Evolutionary conservation across 1,140 invertebrate species (phyloP).

Genomic region (Periplaneta americana): DNA sequence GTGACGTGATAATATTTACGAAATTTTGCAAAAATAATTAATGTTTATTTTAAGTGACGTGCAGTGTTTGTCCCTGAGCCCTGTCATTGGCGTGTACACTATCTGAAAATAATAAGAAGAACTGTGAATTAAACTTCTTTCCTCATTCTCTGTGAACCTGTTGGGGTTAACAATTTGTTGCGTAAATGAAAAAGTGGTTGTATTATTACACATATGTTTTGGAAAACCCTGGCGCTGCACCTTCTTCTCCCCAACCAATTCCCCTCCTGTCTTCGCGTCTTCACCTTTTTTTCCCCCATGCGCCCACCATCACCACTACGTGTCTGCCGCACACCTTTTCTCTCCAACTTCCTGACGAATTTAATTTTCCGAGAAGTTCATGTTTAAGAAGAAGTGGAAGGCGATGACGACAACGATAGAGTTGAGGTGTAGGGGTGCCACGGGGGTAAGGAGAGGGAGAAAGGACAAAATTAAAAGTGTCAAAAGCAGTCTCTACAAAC

Average conservation of each 20-base stretch:
- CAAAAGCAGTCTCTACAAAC: conserved; percentile 8
- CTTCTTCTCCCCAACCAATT: not conserved
- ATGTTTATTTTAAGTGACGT: no score
- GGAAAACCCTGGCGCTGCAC: not conserved
- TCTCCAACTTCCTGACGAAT: conserved; percentile 13
- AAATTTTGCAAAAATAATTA: no score
- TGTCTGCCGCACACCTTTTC: conserved; percentile 7
- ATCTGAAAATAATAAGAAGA: no score
- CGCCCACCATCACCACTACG: not conserved
- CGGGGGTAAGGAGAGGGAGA: not conserved
- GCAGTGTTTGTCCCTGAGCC: no score
- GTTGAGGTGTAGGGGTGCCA: not conserved
- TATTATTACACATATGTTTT: not conserved
- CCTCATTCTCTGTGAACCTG: no score
- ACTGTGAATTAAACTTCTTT: no score
- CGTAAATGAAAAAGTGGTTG: no score
- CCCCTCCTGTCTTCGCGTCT: not conserved
- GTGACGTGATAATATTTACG: no score
- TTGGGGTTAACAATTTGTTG: no score
- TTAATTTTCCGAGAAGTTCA: conserved; percentile 16
- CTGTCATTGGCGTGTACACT: no score
- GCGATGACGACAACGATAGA: not conserved
- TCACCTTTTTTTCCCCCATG: not conserved
- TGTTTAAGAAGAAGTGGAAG: conserved; percentile 16
- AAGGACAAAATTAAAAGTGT: conserved; percentile 15